Base-by-base conservation (phyloP, 2,888 invertebrate genomes). In the Dysmachus trigonus region DNA sequence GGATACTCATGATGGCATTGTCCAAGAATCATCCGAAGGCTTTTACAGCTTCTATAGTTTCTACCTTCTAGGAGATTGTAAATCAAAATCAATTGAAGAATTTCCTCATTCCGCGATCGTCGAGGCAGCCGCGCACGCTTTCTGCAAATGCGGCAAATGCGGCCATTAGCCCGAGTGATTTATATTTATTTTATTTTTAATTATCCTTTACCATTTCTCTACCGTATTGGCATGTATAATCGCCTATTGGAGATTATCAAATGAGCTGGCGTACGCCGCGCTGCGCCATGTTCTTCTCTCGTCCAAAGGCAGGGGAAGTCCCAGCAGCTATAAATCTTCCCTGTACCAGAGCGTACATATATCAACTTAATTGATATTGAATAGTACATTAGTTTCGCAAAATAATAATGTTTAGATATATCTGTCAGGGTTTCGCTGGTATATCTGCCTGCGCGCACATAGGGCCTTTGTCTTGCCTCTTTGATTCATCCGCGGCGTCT, bases 291-390 rank as follows among this genome's bases (percentile, higher is more conserved):
- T 8, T n/a, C n/a, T n/a, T n/a, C n/a, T n/a, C n/a, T n/a, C n/a
- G 53, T 53, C 53, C 22, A 22, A 8, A 22, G 7, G 6, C 27
- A 15, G 15, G n/a, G 27, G 10, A 41, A 51, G 15, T 15, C n/a
- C 77, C 18, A 27, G 27, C 51, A 77, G 27, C 77, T 77, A 77
- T 77, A 77, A 77, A 77, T 77, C 77, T 77, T 31, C 27, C 13
- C 47, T 15, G 38, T 77, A 77, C 77, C 47, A 47, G n/a, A n/a
- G 47, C 47, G 77, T 30, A 51, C 77, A 77, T 77, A 77, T 41
- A 77, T 77, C 77, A 77, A 77, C 77, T 77, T 77, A 77, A 77
- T 77, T 77, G 77, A 77, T 77, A 77, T 77, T 77, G 77, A 77
- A 77, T 77, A 77, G 77, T 41, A 77, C 77, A 77, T 77, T 77